Evolutionary conservation across 2,888 invertebrate genomes (phyloP).

Genomic region (Dilophus febrilis): DNA sequence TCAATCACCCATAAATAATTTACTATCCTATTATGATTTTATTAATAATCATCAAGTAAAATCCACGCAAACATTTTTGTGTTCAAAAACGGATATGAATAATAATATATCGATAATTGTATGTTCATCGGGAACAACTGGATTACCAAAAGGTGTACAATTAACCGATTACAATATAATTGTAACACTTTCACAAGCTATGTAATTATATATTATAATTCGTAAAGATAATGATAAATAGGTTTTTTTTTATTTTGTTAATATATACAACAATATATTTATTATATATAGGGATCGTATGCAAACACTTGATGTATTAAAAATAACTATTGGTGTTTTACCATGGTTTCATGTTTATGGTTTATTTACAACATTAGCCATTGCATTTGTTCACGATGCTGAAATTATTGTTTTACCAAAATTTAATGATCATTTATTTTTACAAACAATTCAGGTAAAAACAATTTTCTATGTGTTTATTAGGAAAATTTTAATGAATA

Average conservation of each 20-base stretch:
- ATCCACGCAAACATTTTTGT: not conserved
- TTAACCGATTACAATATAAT: conserved; percentile 49
- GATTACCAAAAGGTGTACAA: conserved; percentile 62
- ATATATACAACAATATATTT: no score
- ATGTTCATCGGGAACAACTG: conserved; percentile 68
- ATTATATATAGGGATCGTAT: not conserved
- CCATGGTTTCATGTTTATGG: conserved; percentile 78
- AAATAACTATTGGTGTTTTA: conserved; percentile 23
- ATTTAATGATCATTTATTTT: conserved; percentile 58
- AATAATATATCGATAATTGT: conserved; percentile 35
- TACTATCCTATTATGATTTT: no score
- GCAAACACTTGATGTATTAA: no score
- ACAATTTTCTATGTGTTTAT: no score
- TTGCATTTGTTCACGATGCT: no score
- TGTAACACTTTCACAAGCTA: conserved; percentile 21
- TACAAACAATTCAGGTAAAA: conserved; percentile 29
- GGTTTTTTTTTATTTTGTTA: no score
- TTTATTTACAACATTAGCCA: conserved; percentile 40
- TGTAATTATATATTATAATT: not conserved
- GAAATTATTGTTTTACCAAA: conserved; percentile 33
- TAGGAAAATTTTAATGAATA: no score
- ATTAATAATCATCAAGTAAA: not conserved
- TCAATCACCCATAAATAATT: no score
- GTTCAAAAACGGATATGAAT: not conserved
- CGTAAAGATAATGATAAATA: no score